phyloP scores from a whole-genome alignment of 2,888 invertebrate species.

The Ischnura elegans region DNA sequence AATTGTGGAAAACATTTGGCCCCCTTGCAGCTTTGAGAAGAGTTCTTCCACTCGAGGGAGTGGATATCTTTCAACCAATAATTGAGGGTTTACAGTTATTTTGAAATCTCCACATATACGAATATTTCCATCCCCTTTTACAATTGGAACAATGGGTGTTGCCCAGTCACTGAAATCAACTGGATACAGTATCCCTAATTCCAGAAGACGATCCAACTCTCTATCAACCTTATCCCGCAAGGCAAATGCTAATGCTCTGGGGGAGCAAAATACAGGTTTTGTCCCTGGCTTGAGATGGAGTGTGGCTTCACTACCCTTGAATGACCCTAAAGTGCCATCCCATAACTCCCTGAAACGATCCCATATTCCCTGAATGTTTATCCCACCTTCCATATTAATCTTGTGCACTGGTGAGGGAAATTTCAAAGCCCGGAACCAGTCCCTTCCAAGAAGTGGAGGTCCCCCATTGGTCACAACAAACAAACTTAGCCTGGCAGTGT shows the following conservation, averaged over 20 bases:
- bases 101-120: too few relatives aligned
- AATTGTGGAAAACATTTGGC: too few relatives aligned
- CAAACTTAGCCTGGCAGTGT: background rate
- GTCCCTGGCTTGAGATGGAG: background rate
- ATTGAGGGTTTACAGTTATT: too few relatives aligned
- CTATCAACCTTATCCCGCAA: background rate
- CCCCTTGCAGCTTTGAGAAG: too few relatives aligned
- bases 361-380: background rate
- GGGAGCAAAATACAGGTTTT: background rate
- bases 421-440: background rate
- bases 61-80: too few relatives aligned
- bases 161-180: too few relatives aligned
- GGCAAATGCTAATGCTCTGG: conserved; percentile 12
- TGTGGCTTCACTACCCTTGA: background rate
- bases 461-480: conserved; percentile 3
- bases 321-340: background rate
- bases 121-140: too few relatives aligned
- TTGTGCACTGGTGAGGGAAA: background rate
- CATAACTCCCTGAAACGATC: background rate
- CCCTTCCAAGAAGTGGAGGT: background rate
- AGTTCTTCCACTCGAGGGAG: too few relatives aligned
- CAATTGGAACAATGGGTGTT: too few relatives aligned
- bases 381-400: background rate
- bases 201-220: too few relatives aligned
- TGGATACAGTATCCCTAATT: too few relatives aligned